Conservation (phyloP, 2,888 invertebrate genomes). For the Ectemnius cavifrons region DNA sequence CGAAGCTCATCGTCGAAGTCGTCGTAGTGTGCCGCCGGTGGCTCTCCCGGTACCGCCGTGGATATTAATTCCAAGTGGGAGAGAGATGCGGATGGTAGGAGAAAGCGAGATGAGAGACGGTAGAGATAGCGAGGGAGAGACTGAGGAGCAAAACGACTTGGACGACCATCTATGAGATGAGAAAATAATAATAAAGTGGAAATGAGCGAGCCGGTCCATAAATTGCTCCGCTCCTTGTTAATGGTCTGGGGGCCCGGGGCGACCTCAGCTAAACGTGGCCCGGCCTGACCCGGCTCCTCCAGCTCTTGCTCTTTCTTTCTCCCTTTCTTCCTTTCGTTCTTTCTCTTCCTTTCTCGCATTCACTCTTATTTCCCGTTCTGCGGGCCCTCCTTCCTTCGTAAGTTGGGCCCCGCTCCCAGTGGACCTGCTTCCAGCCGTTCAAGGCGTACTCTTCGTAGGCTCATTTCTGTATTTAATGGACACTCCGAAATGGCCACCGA, state of each 20-base stretch:
- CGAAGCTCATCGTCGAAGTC: conserved; percentile 63
- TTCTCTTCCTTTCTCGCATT: conserved; percentile 35
- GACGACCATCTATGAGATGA: conserved; percentile 76
- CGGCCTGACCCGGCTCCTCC: conserved; percentile 72
- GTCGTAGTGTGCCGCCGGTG: conserved; percentile 59
- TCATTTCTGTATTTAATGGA: conserved; percentile 76
- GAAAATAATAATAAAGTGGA: conserved; percentile 78
- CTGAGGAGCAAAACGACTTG: conserved; percentile 67
- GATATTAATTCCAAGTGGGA: conserved; percentile 69
- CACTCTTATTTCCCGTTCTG: conserved; percentile 45
- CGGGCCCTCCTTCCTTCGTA: conserved; percentile 43
- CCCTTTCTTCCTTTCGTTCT: conserved; percentile 12
- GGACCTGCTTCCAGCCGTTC: conserved; percentile 71
- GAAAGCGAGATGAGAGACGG: conserved; percentile 20
- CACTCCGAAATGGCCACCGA: conserved; percentile 74
- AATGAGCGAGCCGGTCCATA: conserved; percentile 77
- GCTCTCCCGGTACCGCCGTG: conserved; percentile 64
- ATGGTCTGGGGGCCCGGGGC: conserved; percentile 75
- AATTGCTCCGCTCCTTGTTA: conserved; percentile 78
- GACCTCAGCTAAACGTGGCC: conserved; percentile 75
- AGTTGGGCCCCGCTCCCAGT: conserved; percentile 49
- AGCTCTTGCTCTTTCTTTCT: conserved; percentile 7
- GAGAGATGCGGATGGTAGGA: conserved; percentile 37
- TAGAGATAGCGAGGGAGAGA: conserved; percentile 51
- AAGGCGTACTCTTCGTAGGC: conserved; percentile 69